These are phyloP conservation scores for Chalcosyrphus nemorum DNA, from an alignment of 2,888 invertebrate genomes.

Conservation along the genomic window DNA sequence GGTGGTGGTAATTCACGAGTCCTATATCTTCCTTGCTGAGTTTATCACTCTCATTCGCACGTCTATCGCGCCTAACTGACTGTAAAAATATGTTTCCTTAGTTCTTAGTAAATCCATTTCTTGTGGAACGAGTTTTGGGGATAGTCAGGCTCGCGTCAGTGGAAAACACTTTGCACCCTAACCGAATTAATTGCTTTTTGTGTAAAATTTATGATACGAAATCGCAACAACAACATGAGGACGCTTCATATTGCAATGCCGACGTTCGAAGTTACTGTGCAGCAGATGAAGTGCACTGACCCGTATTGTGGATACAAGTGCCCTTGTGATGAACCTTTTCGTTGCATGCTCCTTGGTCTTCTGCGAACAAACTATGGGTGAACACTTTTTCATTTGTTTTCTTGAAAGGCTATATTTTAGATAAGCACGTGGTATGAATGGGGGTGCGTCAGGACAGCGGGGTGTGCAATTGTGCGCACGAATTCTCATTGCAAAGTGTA, in stretches of 20 bases:
- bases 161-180: conserved; percentile 46
- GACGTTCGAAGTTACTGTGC: conserved; percentile 4
- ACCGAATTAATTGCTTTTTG: conserved; percentile 62
- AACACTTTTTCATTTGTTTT: conserved; percentile 66
- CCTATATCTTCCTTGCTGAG: conserved; percentile 47
- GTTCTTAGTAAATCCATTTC: conserved; percentile 39
- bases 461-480: conserved; percentile 10
- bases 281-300: background rate
- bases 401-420: conserved; percentile 65
- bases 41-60: conserved; percentile 69
- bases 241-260: conserved; percentile 28
- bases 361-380: conserved; percentile 42
- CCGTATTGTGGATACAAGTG: conserved; percentile 25
- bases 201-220: conserved; percentile 65
- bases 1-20: conserved; percentile 47
- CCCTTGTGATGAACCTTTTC: conserved; percentile 57
- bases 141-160: conserved; percentile 35
- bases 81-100: conserved; percentile 57
- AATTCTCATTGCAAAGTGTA: background rate
- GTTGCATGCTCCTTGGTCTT: conserved; percentile 58
- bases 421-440: conserved; percentile 14
- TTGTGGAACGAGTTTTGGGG: background rate
- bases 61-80: conserved; percentile 66
- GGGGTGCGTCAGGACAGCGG: background rate
- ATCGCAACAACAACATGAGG: conserved; percentile 43